phyloP scores from a whole-genome alignment of 2,113 vertebrate species.

The Polypterus senegalus region DNA sequence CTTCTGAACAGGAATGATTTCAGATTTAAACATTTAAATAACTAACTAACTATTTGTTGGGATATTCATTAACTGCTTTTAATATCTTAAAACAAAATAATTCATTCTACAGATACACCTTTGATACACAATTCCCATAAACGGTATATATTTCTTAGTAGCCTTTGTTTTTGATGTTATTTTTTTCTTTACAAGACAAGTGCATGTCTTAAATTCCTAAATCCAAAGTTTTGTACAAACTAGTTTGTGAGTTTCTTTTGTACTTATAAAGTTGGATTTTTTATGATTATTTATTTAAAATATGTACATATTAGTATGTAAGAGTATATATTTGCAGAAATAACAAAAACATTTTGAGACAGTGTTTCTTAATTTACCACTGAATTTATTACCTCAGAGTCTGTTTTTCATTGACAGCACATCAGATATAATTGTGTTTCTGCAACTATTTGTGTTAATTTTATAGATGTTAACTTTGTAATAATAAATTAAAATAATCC shows the following conservation, averaged over 20 bases:
- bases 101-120: no score
- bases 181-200: slow-evolving; percentile 31
- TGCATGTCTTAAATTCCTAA: slow-evolving; percentile 47
- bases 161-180: not conserved
- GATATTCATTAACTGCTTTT: no score
- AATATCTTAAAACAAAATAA: no score
- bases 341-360: slow-evolving; percentile 42
- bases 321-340: slow-evolving; percentile 78
- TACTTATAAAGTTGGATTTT: slow-evolving; percentile 61
- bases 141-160: no score
- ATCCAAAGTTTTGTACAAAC: slow-evolving; percentile 82
- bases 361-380: slow-evolving; percentile 54
- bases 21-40: no score
- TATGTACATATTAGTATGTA: slow-evolving; percentile 77
- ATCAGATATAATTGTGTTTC: slow-evolving; percentile 48
- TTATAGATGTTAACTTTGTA: slow-evolving; percentile 76
- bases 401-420: slow-evolving; percentile 60
- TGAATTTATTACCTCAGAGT: slow-evolving; percentile 64
- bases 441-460: slow-evolving; percentile 52
- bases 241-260: slow-evolving; percentile 47
- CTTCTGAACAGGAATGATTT: no score
- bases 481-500: slow-evolving; percentile 53
- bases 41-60: no score
- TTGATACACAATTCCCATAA: no score
- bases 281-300: slow-evolving; percentile 85